These are phyloP conservation scores for Autographa pulchrina DNA, from an alignment of 2,888 invertebrate genomes.

Conservation along the genomic window DNA sequence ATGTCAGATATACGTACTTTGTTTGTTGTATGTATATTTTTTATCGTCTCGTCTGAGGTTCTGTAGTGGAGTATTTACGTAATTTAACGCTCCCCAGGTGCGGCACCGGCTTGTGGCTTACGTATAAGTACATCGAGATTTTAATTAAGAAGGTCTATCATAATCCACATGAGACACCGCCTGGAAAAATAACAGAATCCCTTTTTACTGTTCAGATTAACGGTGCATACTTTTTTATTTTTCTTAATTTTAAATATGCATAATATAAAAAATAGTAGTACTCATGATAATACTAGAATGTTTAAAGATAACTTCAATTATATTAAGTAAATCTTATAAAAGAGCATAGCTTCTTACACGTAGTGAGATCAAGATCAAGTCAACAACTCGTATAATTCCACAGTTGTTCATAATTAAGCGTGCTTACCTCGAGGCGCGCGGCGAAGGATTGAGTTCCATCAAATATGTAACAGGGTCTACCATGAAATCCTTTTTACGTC, in stretches of 20 bases:
- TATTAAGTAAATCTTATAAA: constrained; percentile 57
- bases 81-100: constrained; percentile 84
- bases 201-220: constrained; percentile 33
- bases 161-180: constrained; percentile 71
- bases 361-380: constrained; percentile 47
- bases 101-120: constrained; percentile 76
- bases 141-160: constrained; percentile 84
- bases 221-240: constrained; percentile 20
- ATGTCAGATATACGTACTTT: constrained; percentile 30
- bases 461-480: constrained; percentile 84
- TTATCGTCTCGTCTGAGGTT: constrained; percentile 58
- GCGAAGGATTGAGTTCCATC: constrained; percentile 80
- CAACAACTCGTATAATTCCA: constrained; percentile 76
- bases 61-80: constrained; percentile 57
- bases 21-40: constrained; percentile 56
- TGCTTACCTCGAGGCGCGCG: constrained; percentile 71
- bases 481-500: constrained; percentile 86
- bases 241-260: not conserved
- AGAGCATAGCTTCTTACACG: constrained; percentile 61
- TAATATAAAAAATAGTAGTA: not conserved
- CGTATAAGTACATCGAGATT: constrained; percentile 77
- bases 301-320: constrained; percentile 48
- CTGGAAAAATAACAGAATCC: constrained; percentile 52
- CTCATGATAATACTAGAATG: constrained; percentile 20
- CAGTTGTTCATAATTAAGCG: constrained; percentile 81